Evolutionary conservation across 2,797 vertebrate species (phyloP), one percentile per base, ranked within the genome.

Genomic region (Sebastes glaucus): DNA sequence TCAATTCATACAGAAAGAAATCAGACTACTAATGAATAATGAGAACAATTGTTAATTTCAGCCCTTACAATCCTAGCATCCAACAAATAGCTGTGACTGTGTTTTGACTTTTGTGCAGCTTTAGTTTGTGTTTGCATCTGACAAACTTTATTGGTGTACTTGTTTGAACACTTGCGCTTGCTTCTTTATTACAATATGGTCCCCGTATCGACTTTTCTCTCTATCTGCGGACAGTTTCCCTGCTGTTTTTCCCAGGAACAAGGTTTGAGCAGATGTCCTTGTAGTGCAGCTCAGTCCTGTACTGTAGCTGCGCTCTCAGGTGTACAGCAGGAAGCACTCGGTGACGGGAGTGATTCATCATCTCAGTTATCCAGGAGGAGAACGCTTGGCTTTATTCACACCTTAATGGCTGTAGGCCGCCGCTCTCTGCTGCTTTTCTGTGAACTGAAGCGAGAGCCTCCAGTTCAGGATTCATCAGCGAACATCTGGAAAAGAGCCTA

Each of bases 291-390:
- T 79, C 74, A 27, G 64, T 60, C 52, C 63, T 35, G 2, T 7
- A 5, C 52, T 35, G 30, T 32, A 72, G 66, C 75, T 57, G 46
- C 18, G 68, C 78, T 86, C 79, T 91, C 71, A 82, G 81, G 62
- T 87, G 78, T 63, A 75, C 72, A 27, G 53, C 82, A 89, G 84
- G 79, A 86, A 86, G 63, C 42, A 1, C 67, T 66, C 18, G 0
- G 55, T 85, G 82, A 84, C 75, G 70, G 61, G 20, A 75, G 86
- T 75, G 78, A 94, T 94, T 92, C 88, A 95, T 95, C 94, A 86
- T 87, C 70, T 72, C 75, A 80, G 32, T 79, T 27, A 70, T 68
- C 70, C 74, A 18, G 56, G 76, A 79, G 73, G 65, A 42, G 69
- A 81, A 38, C 18, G 2, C 59, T 78, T 28, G 11, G 62, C 60